phyloP scores from a whole-genome alignment of 2,797 vertebrate species.

The Synaphobranchus kaupii region DNA sequence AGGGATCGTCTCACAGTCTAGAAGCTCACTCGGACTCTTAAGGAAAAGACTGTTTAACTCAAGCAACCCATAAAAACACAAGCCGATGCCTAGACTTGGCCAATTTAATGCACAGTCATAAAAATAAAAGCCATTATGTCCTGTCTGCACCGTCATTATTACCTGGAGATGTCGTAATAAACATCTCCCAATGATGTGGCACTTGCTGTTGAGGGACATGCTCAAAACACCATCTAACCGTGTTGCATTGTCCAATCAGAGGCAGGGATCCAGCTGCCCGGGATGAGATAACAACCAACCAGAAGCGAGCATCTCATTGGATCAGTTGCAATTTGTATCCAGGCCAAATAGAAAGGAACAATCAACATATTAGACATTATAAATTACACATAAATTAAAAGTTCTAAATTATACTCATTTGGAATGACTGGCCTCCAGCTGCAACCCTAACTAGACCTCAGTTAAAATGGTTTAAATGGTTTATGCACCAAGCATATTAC shows the following conservation, averaged over 20 bases:
- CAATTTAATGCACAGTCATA: neutral
- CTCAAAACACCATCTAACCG: neutral
- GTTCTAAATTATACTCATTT: neutral
- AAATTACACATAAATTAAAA: neutral
- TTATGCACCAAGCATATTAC: neutral
- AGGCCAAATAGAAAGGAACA: neutral
- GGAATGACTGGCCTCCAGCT: neutral
- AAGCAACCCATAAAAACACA: neutral
- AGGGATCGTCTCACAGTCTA: neutral
- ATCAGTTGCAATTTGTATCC: neutral
- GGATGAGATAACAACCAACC: neutral
- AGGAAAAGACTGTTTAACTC: conserved; percentile 1
- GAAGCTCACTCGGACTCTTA: neutral
- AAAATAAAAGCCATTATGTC: neutral
- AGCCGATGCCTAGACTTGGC: neutral
- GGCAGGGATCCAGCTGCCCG: neutral
- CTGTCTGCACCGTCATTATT: neutral
- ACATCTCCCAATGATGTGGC: neutral
- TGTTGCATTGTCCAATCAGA: neutral
- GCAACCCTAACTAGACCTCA: neutral
- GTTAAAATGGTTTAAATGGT: neutral
- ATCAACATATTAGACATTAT: neutral
- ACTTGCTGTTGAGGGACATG: neutral
- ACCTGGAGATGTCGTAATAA: neutral
- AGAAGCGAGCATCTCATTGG: neutral